Base-by-base conservation (phyloP, 2,888 invertebrate genomes). In the Meliscaeva auricollis region DNA sequence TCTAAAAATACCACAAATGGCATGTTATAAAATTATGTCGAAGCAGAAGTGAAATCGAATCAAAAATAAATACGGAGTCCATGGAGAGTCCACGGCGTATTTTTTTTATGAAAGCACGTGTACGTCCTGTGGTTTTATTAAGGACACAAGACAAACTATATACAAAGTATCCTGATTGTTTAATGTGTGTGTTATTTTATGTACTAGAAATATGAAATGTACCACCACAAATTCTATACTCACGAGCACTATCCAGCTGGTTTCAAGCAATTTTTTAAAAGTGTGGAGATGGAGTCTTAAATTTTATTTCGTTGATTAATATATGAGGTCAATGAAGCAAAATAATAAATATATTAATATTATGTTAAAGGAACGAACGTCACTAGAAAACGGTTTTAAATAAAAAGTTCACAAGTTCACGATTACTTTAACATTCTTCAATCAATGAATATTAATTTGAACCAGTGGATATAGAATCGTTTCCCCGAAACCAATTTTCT, bases 1-100 rank as follows among this genome's bases (percentile, higher is more conserved):
- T 66, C 66, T 66, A 50, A 66, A 66, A 66, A 66, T 66, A 66
- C 1, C 50, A 35, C 50, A 66, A 66, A 50, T 66, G 50, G 62
- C 44, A 11, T 44, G 15, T 15, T 35, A 66, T 48, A 8, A 32
- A 66, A 58, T 38, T 50, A 66, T 66, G 35, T 35, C 20, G n/a
- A 15, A 50, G 32, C 22, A n/a, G 35, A 66, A 66, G 20, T 5
- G 22, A 30, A 35, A 35, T 66, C 66, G 35, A 66, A 50, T 66
- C n/a, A 50, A 66, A 50, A 35, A 50, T 66, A 66, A 35, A 64
- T 48, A 15, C n/a, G 58, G 9, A 58, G 6, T 30, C 22, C 17
- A 30, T 38, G 44, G 41, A 26, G 2, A 15, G 44, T 62, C 13
- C 5, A 13, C n/a, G 4, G 38, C 17, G 11, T 38, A 1, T 38